Base-by-base conservation (phyloP, 2,113 vertebrate species). In the Rhinichthys klamathensis region DNA sequence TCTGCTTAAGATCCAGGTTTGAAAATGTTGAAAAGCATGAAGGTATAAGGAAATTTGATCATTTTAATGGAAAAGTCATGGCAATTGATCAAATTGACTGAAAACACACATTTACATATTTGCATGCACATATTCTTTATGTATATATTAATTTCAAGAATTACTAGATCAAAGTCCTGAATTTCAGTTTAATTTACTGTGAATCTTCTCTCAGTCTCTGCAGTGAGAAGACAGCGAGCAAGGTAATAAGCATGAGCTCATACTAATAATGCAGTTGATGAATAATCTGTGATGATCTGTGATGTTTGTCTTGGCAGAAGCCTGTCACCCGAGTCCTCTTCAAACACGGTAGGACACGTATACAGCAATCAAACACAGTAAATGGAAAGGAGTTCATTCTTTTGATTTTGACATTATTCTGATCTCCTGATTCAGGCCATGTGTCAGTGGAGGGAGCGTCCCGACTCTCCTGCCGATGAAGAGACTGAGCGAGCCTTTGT, bases 211-310 rank as follows among this genome's bases (percentile, higher is more conserved):
- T 30, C 49, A 84, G 60, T 67, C 13, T 79, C 46, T 65, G 30
- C 58, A 87, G 85, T 12, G 46, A 83, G 79, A 49, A 85, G 70
- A 56, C 69, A 35, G 41, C 82, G 49, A 56, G 56, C 41, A 18
- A 87, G 84, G 88, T 87, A 41, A n/a, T 25, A 7, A 80, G 8
- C n/a, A 61, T 8, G 41, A 49, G 1, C 72, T 46, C 13, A 27
- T 49, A 27, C 49, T 46, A 74, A 27, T 44, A 72, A 67, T 67
- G 65, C 21, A 61, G 11, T 18, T 9, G 11, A 61, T 25, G n/a
- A 79, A 25, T 41, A 44, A 25, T 41, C 54, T 5, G 30, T 4
- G 27, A 13, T 77, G 30, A 51, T 75, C 25, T 6, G 15, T 75
- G n/a, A 16, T 75, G 6, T 75, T 72, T 41, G 69, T 72, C 10